phyloP scores from a whole-genome alignment of 2,888 invertebrate species.

The Idaea dimidiata region DNA sequence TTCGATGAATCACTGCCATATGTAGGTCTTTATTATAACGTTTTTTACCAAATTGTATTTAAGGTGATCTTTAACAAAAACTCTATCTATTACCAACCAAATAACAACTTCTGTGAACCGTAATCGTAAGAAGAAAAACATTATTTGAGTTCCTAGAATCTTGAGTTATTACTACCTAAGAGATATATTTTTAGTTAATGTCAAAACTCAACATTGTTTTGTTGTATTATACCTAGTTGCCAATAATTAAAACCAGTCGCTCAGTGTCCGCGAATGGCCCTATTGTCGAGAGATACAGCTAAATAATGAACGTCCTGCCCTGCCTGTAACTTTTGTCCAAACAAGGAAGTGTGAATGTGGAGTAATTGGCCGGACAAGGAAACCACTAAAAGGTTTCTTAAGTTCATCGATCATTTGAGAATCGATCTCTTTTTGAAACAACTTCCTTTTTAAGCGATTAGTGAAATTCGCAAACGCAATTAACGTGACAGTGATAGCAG shows the following conservation, averaged over 20 bases:
- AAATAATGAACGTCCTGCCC: constrained; percentile 58
- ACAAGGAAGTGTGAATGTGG: constrained; percentile 64
- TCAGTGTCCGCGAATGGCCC: constrained; percentile 38
- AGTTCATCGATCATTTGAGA: constrained; percentile 52
- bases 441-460: constrained; percentile 43
- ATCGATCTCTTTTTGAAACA: constrained; percentile 38
- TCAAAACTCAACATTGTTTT: constrained; percentile 23
- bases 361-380: constrained; percentile 57
- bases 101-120: not conserved
- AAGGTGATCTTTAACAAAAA: not conserved
- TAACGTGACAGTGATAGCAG: constrained; percentile 19
- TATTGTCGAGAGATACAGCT: constrained; percentile 54
- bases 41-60: not conserved
- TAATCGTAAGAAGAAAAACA: not conserved
- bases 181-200: constrained; percentile 15
- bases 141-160: not conserved
- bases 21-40: constrained; percentile 20
- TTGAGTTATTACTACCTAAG: not conserved
- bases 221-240: constrained; percentile 31
- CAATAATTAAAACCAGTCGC: constrained; percentile 53
- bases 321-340: constrained; percentile 50
- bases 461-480: constrained; percentile 31
- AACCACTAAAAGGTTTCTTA: constrained; percentile 52
- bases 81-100: not conserved
- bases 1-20: constrained; percentile 58